phyloP scores from a whole-genome alignment of 92 coral and sea anemone species.

The Ricordea florida region DNA sequence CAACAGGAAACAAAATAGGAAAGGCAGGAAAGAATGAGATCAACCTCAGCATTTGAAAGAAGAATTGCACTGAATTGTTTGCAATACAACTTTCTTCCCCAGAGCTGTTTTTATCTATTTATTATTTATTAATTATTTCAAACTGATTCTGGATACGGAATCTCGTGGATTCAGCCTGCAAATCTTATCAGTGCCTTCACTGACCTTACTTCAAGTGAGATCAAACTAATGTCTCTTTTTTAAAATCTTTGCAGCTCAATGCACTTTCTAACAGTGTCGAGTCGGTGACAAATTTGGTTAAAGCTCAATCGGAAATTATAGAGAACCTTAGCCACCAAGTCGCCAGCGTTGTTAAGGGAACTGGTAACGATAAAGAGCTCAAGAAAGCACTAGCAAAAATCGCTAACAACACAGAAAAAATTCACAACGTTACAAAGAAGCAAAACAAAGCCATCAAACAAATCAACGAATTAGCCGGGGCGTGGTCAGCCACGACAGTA shows the following conservation, averaged over 20 bases:
- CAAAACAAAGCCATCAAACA: slow-evolving; percentile 32
- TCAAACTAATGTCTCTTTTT: too few species aligned
- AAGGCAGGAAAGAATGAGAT: too few species aligned
- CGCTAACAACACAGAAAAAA: not conserved
- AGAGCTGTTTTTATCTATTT: too few species aligned
- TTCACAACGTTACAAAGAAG: slow-evolving; percentile 11
- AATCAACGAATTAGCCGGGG: slow-evolving; percentile 46
- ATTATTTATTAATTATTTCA: too few species aligned
- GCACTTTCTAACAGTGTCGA: slow-evolving; percentile 52
- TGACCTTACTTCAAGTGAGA: too few species aligned
- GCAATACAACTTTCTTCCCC: too few species aligned
- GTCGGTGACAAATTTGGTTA: slow-evolving; percentile 66
- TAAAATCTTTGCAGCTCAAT: slow-evolving; percentile 22
- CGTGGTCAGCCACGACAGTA: slow-evolving; percentile 46
- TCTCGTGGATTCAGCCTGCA: too few species aligned
- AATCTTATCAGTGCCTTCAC: too few species aligned
- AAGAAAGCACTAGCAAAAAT: slow-evolving; percentile 10
- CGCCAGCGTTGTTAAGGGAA: slow-evolving; percentile 10
- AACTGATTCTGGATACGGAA: too few species aligned
- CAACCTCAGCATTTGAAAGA: too few species aligned
- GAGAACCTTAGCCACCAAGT: slow-evolving; percentile 66
- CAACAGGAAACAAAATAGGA: too few species aligned
- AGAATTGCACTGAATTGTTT: too few species aligned
- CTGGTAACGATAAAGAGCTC: slow-evolving; percentile 1
- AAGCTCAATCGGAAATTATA: slow-evolving; percentile 68